Percentiles rank a stretch among this genome's conserved stretches.
These are phyloP conservation scores for Sardina pilchardus DNA, from an alignment of 2,113 vertebrate genomes.

Conservation along the genomic window DNA sequence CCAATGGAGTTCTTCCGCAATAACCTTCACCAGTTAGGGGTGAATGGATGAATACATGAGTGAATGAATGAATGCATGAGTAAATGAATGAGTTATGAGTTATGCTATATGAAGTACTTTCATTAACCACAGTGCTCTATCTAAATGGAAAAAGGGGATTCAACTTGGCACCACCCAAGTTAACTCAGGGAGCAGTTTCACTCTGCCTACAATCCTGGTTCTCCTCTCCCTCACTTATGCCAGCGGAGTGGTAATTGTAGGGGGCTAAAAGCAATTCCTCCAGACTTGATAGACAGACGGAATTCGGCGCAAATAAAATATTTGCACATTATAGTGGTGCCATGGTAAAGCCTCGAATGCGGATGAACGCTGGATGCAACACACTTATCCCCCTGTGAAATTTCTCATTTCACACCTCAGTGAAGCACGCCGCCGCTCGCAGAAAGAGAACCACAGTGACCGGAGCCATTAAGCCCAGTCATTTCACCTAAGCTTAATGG, in stretches of 20 bases:
- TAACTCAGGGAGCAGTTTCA: background rate
- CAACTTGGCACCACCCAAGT: background rate
- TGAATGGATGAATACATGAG: background rate
- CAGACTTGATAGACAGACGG: background rate
- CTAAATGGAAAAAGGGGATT: background rate
- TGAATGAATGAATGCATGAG: background rate
- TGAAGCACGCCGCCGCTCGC: slow-evolving; percentile 55
- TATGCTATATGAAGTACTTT: background rate
- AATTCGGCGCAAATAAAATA: slow-evolving; percentile 38
- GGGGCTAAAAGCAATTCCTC: slow-evolving; percentile 10
- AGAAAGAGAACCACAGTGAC: slow-evolving; percentile 47
- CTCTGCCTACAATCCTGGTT: background rate
- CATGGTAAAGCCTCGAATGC: slow-evolving; percentile 8
- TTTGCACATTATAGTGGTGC: slow-evolving; percentile 37
- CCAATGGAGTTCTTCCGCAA: too few relatives aligned
- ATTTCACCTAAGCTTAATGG: slow-evolving; percentile 43
- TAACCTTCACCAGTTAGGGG: too few relatives aligned
- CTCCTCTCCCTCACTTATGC: background rate
- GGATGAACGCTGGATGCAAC: slow-evolving; percentile 44
- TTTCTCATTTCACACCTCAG: slow-evolving; percentile 72
- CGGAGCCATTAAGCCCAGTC: slow-evolving; percentile 50
- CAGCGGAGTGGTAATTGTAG: background rate
- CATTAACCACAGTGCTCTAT: background rate
- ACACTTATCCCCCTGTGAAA: slow-evolving; percentile 61
- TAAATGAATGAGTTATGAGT: background rate